These are phyloP conservation scores for Drosophila seguyi DNA, from an alignment of 1,140 invertebrate species.

Conservation along the genomic window DNA sequence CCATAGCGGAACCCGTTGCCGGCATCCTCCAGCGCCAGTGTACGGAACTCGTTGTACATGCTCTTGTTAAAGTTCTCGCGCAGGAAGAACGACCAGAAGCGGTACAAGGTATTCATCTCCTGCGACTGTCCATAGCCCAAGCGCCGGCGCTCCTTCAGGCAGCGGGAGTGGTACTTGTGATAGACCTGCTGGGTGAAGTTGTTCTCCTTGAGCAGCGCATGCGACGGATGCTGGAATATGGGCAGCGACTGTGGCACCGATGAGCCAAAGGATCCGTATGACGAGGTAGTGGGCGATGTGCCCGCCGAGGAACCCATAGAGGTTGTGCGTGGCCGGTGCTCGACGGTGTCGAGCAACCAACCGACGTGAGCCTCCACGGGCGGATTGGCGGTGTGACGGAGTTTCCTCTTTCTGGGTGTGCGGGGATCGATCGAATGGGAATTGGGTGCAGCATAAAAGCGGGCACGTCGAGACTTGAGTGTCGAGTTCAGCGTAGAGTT, in stretches of 20 bases:
- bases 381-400: slow-evolving; percentile 95
- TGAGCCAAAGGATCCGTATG: slow-evolving; percentile 91
- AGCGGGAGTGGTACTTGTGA: slow-evolving; percentile 96
- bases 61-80: slow-evolving; percentile 98
- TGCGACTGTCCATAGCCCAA: slow-evolving; percentile 96
- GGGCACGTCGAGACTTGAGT: slow-evolving; percentile 85
- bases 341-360: slow-evolving; percentile 97
- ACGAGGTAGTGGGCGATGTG: slow-evolving; percentile 91
- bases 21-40: slow-evolving; percentile 96
- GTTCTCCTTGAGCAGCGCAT: slow-evolving; percentile 97
- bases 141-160: slow-evolving; percentile 96
- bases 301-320: slow-evolving; percentile 91
- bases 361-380: slow-evolving; percentile 98
- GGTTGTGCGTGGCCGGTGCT: slow-evolving; percentile 91
- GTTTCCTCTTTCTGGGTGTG: slow-evolving; percentile 94
- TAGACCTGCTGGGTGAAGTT: slow-evolving; percentile 99
- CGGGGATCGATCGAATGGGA: slow-evolving; percentile 89
- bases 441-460: slow-evolving; percentile 98
- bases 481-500: slow-evolving; percentile 67
- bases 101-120: slow-evolving; percentile 98
- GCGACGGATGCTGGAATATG: slow-evolving; percentile 97
- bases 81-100: slow-evolving; percentile 99
- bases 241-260: slow-evolving; percentile 93
- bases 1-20: slow-evolving; percentile 95
- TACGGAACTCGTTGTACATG: slow-evolving; percentile 98